Base-by-base conservation (phyloP, 1,140 invertebrate genomes). In the Orchestia grillus region DNA sequence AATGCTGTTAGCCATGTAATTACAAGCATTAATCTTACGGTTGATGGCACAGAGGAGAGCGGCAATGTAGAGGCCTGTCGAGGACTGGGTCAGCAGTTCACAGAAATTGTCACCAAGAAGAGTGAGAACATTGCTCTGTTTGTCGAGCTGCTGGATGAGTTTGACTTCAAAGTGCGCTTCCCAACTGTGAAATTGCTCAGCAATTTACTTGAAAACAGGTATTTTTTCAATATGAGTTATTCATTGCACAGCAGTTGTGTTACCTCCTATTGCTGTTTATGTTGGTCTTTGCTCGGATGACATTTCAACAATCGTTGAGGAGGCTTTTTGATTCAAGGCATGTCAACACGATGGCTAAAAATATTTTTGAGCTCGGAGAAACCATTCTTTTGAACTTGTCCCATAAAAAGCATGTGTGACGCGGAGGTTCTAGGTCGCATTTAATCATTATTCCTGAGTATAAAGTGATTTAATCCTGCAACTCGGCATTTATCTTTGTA, bases 101-200 rank as follows among this genome's bases (percentile, higher is more conserved):
- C 99, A 11, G 99, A 99, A 98, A 99, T 99, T 98, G 99, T 99
- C 97, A 98, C 99, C 16, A 99, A 99, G 97, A 98, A 98, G 97
- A 97, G 98, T 40, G 98, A 99, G 96, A 99, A 99, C 97, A 98
- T 99, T 41, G 98, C 98, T 94, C 97, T 99, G 28, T 98, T 99
- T 4, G 97, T 99, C 96, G 98, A 98, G 91, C 98, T 99, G 95
- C 97, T 99, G n/a, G 99, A 99, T 97, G 99, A 99, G 97, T 99
- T 99, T 97, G 99, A 99, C 97, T 99, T 99, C 97, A 98, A 98
- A 97, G 99, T 99, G 0, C 98, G 99, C 97, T 98, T 99, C 97
- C 98, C 99, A 43, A 98, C 99, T 44, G 98, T 99, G 23, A 98
- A 99, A 97, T 97, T 99, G 36, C 97, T 99, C 11, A 99, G 98